Evolutionary conservation across 1,140 invertebrate genomes (phyloP), one percentile per base, ranked within the genome.

Genomic region (Drosophila oshimai): DNA sequence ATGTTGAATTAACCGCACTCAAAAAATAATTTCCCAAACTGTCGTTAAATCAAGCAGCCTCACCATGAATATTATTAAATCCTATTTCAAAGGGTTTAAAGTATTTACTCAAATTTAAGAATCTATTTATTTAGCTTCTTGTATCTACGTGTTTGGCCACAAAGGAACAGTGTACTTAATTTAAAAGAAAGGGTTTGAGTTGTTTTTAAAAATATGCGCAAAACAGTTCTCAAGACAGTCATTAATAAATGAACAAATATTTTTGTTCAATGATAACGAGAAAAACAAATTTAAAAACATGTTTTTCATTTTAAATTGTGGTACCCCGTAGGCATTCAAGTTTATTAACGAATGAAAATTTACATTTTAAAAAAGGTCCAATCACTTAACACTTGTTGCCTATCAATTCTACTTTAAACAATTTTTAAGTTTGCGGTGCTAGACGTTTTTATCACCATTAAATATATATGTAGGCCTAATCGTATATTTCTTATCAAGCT

Each of bases 401-500:
- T n/a, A n/a, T n/a, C n/a, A n/a, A n/a, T n/a, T n/a, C n/a, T n/a
- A n/a, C n/a, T n/a, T n/a, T n/a, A n/a, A n/a, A n/a, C n/a, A n/a
- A n/a, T n/a, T n/a, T n/a, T 22, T 12, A 29, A 53, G 18, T 2
- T 22, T 5, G 2, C 34, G 5, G 4, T 1, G 28, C 29, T 33
- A 69, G 39, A 45, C 50, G 55, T 28, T 22, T 10, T 15, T 69
- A 55, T 70, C 64, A 22, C 12, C 20, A 22, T 6, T 36, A n/a
- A n/a, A n/a, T n/a, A n/a, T n/a, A n/a, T 33, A 13, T n/a, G 10
- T n/a, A 6, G 39, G 22, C n/a, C 4, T 10, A 49, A 47, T 47
- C 15, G 4, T 55, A 22, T 22, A 18, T 7, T 10, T 42, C 50
- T 70, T 70, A 70, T 70, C 67, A 70, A 57, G 20, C 18, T n/a